Evolutionary conservation across 2,113 vertebrate species (phyloP).

Genomic region (Suricata suricatta): DNA sequence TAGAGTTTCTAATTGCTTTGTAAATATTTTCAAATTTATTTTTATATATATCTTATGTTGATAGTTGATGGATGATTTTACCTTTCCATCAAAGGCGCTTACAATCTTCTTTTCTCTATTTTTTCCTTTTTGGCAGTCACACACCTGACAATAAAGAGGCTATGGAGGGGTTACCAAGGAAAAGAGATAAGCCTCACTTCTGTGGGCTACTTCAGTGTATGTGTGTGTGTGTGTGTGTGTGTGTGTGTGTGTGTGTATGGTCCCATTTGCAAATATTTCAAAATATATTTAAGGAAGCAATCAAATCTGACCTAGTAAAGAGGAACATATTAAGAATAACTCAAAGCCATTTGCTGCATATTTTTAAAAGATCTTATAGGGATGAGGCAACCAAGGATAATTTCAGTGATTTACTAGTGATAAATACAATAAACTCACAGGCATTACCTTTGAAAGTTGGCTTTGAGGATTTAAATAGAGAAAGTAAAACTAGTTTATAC

Average conservation of each 20-base stretch:
- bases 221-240: too few species aligned
- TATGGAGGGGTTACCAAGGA: background rate
- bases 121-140: background rate
- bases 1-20: conserved; percentile 15
- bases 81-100: background rate
- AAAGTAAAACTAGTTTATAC: conserved; percentile 21
- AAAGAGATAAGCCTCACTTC: background rate
- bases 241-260: background rate
- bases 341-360: background rate
- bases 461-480: conserved; percentile 46
- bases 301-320: background rate
- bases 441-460: background rate
- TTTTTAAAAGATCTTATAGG: background rate
- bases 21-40: conserved; percentile 47
- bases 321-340: conserved; percentile 2
- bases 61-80: background rate
- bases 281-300: background rate
- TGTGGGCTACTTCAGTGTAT: background rate
- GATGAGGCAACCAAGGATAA: background rate
- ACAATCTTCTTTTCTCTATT: background rate
- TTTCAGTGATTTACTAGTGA: background rate
- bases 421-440: background rate
- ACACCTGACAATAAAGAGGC: background rate
- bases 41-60: background rate
- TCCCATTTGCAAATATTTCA: conserved; percentile 45